Base-by-base conservation (phyloP, 2,888 invertebrate genomes). In the Thelaira solivaga region DNA sequence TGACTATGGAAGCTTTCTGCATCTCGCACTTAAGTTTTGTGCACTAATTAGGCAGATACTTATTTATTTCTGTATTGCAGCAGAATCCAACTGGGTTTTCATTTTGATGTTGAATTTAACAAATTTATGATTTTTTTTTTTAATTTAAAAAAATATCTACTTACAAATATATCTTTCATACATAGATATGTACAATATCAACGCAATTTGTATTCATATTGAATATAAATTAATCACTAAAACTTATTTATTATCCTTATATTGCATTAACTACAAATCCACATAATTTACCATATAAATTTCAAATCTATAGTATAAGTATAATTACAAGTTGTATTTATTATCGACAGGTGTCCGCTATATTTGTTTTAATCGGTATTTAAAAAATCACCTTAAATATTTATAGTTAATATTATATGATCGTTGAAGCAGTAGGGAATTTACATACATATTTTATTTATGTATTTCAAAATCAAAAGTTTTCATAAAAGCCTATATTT, bases 401-500 rank as follows among this genome's bases (percentile, higher is more conserved):
- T n/a, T n/a, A n/a, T n/a, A n/a, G n/a, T n/a, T n/a, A 49, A 51
- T 20, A n/a, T 26, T 45, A n/a, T n/a, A n/a, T n/a, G n/a, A n/a
- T 62, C 59, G 39, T 41, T 34, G 64, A 72, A 72, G 71, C 71
- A 34, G 36, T 36, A 64, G 34, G 16, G 49, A 36, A 51, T 62
- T 45, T 31, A 26, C 31, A 64, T 39, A n/a, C n/a, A n/a, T 34
- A 3, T 18, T 22, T n/a, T 43, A 10, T 59, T 43, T 2, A 31
- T 16, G 43, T 49, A 20, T 55, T 39, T 2, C 39, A 34, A 53
- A 36, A 53, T 69, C 45, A 31, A 68, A 61, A 16, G 18, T 7
- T 29, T 71, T 59, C 59, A 59, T 76, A 43, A 76, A 73, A 71
- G 59, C 43, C 65, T 65, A 4, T n/a, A n/a, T 49, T 45, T 62